Conservation (phyloP, 2,113 vertebrate genomes). For the Pelecanus crispus region DNA sequence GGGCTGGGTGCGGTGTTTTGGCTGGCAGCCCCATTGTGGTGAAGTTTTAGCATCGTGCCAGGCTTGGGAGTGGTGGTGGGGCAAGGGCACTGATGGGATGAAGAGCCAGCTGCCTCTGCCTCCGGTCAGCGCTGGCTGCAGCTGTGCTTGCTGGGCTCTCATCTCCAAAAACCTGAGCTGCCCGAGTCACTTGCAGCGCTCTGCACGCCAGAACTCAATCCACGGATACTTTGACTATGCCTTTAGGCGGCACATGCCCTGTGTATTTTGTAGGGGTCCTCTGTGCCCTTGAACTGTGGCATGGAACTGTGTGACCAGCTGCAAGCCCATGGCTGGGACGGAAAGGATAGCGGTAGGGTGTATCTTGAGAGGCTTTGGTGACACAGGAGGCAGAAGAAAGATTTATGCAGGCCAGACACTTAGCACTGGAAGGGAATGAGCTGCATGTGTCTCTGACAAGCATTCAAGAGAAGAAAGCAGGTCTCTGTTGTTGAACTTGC, state of each 20-base stretch:
- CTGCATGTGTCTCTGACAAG: background rate
- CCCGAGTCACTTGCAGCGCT: background rate
- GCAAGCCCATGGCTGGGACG: accelerated
- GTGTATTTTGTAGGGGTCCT: background rate
- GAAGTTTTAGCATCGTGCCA: accelerated
- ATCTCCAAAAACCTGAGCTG: background rate
- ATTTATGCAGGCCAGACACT: background rate
- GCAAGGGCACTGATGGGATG: background rate
- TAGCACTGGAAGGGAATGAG: background rate
- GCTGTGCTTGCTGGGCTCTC: background rate
- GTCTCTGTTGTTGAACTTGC: background rate
- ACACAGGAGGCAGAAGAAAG: background rate
- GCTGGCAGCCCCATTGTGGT: background rate
- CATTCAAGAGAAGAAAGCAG: background rate
- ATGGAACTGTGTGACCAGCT: background rate
- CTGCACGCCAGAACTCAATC: background rate
- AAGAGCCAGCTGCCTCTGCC: background rate
- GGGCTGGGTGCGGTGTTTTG: background rate
- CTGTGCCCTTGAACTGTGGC: background rate
- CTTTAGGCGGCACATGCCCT: no score
- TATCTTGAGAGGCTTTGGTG: background rate
- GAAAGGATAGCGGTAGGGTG: background rate
- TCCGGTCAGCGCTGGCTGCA: background rate
- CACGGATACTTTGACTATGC: accelerated
- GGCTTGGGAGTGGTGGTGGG: background rate